Base-by-base conservation (phyloP, 2,113 vertebrate species). In the Erythrocercus mccallii region DNA sequence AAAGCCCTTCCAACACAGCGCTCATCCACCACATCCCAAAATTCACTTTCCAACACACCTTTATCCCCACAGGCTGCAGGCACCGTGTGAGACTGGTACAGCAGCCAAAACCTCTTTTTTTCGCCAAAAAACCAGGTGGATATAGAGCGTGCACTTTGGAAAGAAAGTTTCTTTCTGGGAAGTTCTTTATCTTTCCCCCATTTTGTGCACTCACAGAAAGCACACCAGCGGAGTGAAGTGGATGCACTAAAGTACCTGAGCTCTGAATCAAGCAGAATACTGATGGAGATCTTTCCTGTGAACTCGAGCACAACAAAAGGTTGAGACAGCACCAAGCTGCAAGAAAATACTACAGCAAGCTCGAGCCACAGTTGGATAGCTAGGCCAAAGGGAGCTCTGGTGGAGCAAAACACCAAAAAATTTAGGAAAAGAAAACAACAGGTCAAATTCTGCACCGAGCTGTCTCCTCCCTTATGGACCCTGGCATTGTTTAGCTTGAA, bases 171-270 rank as follows among this genome's bases (percentile, higher is more conserved):
- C 62, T 38, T 80, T 51, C 74, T 54, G 37, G 38, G 10, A 62
- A 64, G 87, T 71, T 76, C 62, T 90, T 71, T 56, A 19, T 33
- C 73, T 27, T 42, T 56, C 58, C 86, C 56, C 76, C 74, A 12
- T 33, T 68, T 69, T 37, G 57, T 85, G 82, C 80, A 90, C 91
- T 93, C 85, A 15, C 24, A 90, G 74, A 76, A 94, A 94, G 78
- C 83, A 91, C 90, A 90, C 88, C 94, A 95, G 94, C 10, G 77
- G 94, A 90, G 58, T 71, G 54, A 92, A 88, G 91, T 40, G 87
- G 94, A 92, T 91, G 89, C 89, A 91, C 90, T 74, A 90, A 97
- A 97, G 90, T 97, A 97, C 97, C 97, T 97, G 97, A 97, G 97
- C 95, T 97, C 90, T 94, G 96, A 93, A 94, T 97, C 97, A 97